phyloP scores from a whole-genome alignment of 2,113 vertebrate species.

The Oenanthe melanoleuca region DNA sequence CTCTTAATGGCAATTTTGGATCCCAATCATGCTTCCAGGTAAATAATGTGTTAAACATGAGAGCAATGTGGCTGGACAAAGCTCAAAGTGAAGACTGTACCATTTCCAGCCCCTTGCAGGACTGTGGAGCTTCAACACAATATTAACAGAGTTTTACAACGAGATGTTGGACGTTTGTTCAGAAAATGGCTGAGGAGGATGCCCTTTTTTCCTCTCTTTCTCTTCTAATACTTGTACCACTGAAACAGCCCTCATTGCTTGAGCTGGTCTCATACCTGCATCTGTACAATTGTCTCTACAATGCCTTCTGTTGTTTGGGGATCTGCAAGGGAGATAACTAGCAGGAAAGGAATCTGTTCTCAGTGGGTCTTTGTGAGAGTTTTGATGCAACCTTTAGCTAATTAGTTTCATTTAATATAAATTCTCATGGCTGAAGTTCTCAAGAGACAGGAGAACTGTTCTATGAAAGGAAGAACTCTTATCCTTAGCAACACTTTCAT shows the following conservation, averaged over 20 bases:
- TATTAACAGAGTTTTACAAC: neutral
- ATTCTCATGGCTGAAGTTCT: conserved; percentile 58
- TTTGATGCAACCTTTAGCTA: conserved; percentile 72
- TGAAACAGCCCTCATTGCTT: neutral
- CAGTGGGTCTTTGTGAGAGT: conserved; percentile 57
- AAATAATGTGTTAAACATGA: neutral
- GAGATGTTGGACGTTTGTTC: neutral
- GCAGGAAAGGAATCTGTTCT: conserved; percentile 64
- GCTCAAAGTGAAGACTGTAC: neutral
- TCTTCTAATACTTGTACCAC: neutral
- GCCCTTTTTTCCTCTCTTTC: neutral
- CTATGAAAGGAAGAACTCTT: conserved; percentile 55
- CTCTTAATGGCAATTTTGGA: neutral
- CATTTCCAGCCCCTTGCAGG: neutral
- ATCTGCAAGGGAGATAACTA: conserved; percentile 40
- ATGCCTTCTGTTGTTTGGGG: conserved; percentile 61
- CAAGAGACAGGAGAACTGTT: conserved; percentile 40
- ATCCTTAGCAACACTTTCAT: conserved; percentile 22
- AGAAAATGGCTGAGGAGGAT: conserved; percentile 17
- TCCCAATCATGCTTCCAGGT: neutral
- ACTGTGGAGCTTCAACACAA: neutral
- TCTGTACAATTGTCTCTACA: conserved; percentile 56
- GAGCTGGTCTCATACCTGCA: conserved; percentile 40
- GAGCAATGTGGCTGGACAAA: neutral
- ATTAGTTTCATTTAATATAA: conserved; percentile 70